Evolutionary conservation across 2,113 vertebrate genomes (phyloP).

Genomic region (Chlorodrepanis virens): DNA sequence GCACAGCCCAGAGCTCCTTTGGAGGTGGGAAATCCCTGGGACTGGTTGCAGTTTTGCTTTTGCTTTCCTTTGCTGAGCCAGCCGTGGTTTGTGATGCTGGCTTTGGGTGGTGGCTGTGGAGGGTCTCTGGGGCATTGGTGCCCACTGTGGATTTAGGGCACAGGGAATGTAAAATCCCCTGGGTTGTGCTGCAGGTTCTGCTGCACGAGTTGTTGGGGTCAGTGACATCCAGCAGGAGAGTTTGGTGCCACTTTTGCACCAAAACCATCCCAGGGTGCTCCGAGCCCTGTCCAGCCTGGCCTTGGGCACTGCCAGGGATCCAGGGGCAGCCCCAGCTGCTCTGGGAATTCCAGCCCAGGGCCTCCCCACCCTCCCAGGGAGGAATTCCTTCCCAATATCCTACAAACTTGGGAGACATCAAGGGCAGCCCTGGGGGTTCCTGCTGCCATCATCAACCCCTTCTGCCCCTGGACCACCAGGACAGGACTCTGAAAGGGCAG

Average conservation of each 20-base stretch:
- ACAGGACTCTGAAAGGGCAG: accelerated
- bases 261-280: not conserved
- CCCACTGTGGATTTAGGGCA: accelerated
- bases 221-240: conserved; percentile 3
- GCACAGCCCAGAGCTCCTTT: not conserved
- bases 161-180: not conserved
- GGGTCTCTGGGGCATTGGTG: not conserved
- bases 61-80: not conserved
- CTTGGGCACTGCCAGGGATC: accelerated
- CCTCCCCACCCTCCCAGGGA: accelerated
- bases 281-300: not conserved
- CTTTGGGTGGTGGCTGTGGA: not conserved
- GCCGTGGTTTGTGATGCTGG: accelerated
- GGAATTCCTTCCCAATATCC: not conserved
- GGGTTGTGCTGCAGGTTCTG: not conserved
- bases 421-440: not conserved
- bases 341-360: not conserved
- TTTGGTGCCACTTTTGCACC: conserved; percentile 8
- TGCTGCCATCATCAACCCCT: not conserved
- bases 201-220: conserved; percentile 19
- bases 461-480: not conserved
- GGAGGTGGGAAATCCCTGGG: not conserved
- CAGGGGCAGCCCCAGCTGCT: not conserved
- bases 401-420: accelerated
- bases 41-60: not conserved